Percentiles rank a stretch among this genome's conserved stretches.
Evolutionary conservation across 2,888 invertebrate genomes (phyloP).

Genomic region (Cordylochernes scorpioides): DNA sequence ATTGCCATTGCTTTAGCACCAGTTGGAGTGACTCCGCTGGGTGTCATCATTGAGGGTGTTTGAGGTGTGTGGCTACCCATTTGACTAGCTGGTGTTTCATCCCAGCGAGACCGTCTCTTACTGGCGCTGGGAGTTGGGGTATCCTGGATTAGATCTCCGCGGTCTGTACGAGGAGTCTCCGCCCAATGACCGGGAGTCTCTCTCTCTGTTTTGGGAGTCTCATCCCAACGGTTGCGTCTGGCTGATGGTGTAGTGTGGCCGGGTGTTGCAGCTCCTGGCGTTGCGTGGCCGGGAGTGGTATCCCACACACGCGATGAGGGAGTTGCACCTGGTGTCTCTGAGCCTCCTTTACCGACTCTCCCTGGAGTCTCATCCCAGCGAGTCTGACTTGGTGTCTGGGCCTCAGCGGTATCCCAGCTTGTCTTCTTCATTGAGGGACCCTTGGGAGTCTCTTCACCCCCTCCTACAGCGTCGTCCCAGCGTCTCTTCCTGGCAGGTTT

Average conservation of each 20-base stretch:
- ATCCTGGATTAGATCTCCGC: slow-evolving; percentile 48
- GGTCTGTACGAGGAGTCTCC: slow-evolving; percentile 86
- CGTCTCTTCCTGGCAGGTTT: slow-evolving; percentile 30
- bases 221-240: slow-evolving; percentile 91
- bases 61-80: slow-evolving; percentile 24
- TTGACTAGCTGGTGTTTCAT: slow-evolving; percentile 61
- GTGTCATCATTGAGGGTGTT: slow-evolving; percentile 21
- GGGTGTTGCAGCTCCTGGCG: slow-evolving; percentile 56
- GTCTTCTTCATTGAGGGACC: slow-evolving; percentile 40
- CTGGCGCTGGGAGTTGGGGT: slow-evolving; percentile 81
- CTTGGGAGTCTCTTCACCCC: slow-evolving; percentile 25
- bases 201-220: slow-evolving; percentile 88
- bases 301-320: slow-evolving; percentile 87
- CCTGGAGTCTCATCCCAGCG: slow-evolving; percentile 93
- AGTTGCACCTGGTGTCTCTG: slow-evolving; percentile 47
- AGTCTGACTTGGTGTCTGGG: slow-evolving; percentile 39
- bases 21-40: slow-evolving; percentile 56
- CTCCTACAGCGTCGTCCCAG: slow-evolving; percentile 88
- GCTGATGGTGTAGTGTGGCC: slow-evolving; percentile 38
- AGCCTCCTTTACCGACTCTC: slow-evolving; percentile 21
- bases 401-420: slow-evolving; percentile 35
- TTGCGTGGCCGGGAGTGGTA: slow-evolving; percentile 76
- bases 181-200: slow-evolving; percentile 98
- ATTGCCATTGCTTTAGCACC: slow-evolving; percentile 91
- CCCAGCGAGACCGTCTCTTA: slow-evolving; percentile 90